Conservation (phyloP, 2,888 invertebrate genomes). For the Subacronicta megacephala region DNA sequence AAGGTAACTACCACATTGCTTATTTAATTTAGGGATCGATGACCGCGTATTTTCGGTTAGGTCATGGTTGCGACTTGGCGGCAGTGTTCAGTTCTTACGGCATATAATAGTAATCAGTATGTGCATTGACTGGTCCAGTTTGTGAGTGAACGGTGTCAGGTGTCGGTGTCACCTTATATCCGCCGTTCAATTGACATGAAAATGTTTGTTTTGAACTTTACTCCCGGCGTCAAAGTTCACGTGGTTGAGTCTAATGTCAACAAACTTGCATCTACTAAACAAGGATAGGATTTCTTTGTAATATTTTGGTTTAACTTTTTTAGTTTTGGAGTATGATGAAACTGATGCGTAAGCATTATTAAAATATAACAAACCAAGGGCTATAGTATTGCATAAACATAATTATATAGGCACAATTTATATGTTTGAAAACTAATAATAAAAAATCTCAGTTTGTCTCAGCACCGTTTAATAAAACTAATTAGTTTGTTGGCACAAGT, state of each 20-base stretch:
- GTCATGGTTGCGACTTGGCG: slow-evolving; percentile 73
- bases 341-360: slow-evolving; percentile 1
- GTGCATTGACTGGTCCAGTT: slow-evolving; percentile 32
- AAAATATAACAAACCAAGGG: slow-evolving; percentile 4
- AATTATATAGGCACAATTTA: not conserved
- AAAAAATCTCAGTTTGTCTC: slow-evolving; percentile 6
- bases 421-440: not conserved
- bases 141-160: slow-evolving; percentile 10
- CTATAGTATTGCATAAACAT: not conserved
- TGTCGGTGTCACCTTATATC: slow-evolving; percentile 25
- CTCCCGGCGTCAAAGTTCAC: slow-evolving; percentile 69
- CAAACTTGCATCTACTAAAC: slow-evolving; percentile 61
- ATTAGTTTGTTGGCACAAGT: not conserved
- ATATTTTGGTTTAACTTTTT: slow-evolving; percentile 14
- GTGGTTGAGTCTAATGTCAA: slow-evolving; percentile 64
- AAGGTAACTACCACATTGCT: slow-evolving; percentile 87
- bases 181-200: slow-evolving; percentile 59
- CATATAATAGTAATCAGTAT: slow-evolving; percentile 29
- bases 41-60: slow-evolving; percentile 67
- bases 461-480: slow-evolving; percentile 7
- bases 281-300: slow-evolving; percentile 13
- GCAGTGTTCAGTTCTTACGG: slow-evolving; percentile 65
- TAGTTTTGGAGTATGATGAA: slow-evolving; percentile 2
- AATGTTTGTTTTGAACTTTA: slow-evolving; percentile 73
- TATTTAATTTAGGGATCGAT: slow-evolving; percentile 42